Evolutionary conservation across 2,113 vertebrate species (phyloP).

Genomic region (Dissostichus mawsoni): DNA sequence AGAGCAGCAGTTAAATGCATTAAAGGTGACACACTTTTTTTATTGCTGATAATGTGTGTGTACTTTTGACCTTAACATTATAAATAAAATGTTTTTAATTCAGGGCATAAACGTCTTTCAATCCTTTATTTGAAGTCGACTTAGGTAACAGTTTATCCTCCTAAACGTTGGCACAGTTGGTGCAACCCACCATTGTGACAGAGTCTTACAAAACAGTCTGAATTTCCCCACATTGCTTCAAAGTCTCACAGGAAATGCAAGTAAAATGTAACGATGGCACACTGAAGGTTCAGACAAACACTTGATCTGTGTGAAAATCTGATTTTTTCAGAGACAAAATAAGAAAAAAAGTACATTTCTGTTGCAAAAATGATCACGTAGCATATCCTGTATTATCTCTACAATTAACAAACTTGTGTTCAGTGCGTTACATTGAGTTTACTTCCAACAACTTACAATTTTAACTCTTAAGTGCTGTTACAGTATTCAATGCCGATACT

Average conservation of each 20-base stretch:
- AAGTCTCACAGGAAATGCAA: slow-evolving; percentile 21
- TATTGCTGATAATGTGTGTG: neutral
- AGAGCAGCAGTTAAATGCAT: neutral
- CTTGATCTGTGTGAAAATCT: neutral
- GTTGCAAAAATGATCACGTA: neutral
- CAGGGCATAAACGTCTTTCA: neutral
- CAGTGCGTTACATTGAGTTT: neutral
- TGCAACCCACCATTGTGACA: slow-evolving; percentile 32
- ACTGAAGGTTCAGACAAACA: neutral
- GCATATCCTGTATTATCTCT: neutral
- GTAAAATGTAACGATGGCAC: neutral
- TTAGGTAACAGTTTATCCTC: neutral
- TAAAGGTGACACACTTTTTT: neutral
- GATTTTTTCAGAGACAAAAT: neutral
- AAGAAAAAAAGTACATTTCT: neutral
- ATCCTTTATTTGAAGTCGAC: neutral
- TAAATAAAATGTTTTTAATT: neutral
- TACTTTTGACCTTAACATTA: neutral
- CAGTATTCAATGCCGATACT: neutral
- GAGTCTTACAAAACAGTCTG: slow-evolving; percentile 2
- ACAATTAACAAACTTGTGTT: neutral
- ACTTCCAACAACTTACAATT: neutral
- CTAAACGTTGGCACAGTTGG: neutral
- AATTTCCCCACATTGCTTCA: neutral
- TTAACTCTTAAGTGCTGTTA: neutral